Percentiles rank a stretch among this genome's conserved stretches.
These are phyloP conservation scores for Liopterus haemorrhoidalis DNA, from an alignment of 2,888 invertebrate genomes.

Conservation along the genomic window DNA sequence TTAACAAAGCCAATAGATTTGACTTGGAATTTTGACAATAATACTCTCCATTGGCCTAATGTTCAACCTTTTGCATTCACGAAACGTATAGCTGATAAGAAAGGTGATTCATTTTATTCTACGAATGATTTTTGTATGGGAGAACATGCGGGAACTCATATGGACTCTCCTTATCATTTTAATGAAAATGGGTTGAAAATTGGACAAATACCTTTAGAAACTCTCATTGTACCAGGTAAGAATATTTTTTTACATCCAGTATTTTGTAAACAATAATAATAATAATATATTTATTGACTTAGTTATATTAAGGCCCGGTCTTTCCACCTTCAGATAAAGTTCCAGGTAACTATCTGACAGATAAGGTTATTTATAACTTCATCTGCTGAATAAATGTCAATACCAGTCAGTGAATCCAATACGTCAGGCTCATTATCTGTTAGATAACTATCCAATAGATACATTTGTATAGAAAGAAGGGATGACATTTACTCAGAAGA, in stretches of 20 bases:
- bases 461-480: too few relatives aligned
- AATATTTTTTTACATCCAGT: constrained; percentile 4
- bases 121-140: constrained; percentile 46
- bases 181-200: constrained; percentile 46
- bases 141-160: constrained; percentile 55
- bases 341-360: too few relatives aligned
- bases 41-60: constrained; percentile 38
- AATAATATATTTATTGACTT: too few relatives aligned
- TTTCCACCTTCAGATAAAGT: too few relatives aligned
- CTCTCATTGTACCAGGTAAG: constrained; percentile 43
- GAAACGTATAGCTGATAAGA: constrained; percentile 27
- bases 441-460: too few relatives aligned
- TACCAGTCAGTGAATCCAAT: too few relatives aligned
- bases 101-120: constrained; percentile 33
- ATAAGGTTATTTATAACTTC: too few relatives aligned
- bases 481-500: too few relatives aligned
- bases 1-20: constrained; percentile 32
- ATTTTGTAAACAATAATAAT: background rate
- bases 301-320: too few relatives aligned
- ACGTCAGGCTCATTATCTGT: too few relatives aligned
- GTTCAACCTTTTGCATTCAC: constrained; percentile 35
- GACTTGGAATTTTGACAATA: constrained; percentile 37
- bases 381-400: too few relatives aligned
- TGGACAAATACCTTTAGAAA: constrained; percentile 46
- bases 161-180: constrained; percentile 57